Percentiles rank a stretch among this genome's conserved stretches.
Evolutionary conservation across 2,888 invertebrate species (phyloP).

Genomic region (Cataglyphis cursor): DNA sequence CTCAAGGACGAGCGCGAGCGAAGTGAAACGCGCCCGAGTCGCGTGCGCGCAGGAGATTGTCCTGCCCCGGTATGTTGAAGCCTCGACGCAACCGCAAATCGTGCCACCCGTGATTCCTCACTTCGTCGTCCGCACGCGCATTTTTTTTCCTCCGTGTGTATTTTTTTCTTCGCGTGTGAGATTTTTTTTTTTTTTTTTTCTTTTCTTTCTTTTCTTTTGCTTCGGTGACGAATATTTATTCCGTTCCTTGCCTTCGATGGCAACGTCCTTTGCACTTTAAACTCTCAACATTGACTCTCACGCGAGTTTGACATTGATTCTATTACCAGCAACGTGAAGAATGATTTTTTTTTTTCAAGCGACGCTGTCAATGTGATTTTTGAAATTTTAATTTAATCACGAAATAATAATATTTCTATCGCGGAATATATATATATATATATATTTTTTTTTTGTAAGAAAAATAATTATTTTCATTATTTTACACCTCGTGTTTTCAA

Average conservation of each 20-base stretch:
- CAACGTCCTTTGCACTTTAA: constrained; percentile 5
- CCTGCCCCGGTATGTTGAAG: constrained; percentile 33
- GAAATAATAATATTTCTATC: too few relatives aligned
- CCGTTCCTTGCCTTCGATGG: not conserved
- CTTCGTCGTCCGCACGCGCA: not conserved
- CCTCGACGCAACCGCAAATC: constrained; percentile 25
- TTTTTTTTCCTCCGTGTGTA: not conserved
- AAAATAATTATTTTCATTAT: not conserved
- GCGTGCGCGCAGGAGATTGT: constrained; percentile 53
- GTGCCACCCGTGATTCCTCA: not conserved
- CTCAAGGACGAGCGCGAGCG: constrained; percentile 63
- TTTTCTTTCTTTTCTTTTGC: not conserved
- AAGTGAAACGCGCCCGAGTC: not conserved
- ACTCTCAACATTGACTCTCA: not conserved
- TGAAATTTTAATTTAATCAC: not conserved
- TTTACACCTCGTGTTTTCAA: not conserved
- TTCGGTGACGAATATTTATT: constrained; percentile 28
- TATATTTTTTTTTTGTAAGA: not conserved
- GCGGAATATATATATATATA: not conserved
- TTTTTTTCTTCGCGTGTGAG: not conserved
- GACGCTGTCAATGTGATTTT: not conserved
- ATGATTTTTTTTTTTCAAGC: not conserved
- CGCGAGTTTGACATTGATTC: not conserved
- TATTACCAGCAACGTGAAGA: not conserved
- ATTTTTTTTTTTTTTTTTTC: not conserved